Evolutionary conservation across 2,113 vertebrate genomes (phyloP).

Genomic region (Melanotaenia duboulayi): DNA sequence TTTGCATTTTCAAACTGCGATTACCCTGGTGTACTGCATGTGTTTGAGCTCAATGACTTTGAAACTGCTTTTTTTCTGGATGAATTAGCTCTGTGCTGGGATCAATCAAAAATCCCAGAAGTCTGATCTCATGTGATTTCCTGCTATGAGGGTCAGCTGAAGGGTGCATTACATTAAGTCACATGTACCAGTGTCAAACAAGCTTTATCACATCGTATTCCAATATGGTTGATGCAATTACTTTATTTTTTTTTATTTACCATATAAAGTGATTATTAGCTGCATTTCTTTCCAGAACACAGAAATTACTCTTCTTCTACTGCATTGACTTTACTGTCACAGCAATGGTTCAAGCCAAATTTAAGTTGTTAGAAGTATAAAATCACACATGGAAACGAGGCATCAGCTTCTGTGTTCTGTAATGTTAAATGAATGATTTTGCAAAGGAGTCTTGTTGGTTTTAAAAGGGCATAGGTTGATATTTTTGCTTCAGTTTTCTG

Average conservation of each 20-base stretch:
- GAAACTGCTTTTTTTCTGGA: constrained; percentile 45
- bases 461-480: background rate
- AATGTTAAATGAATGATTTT: background rate
- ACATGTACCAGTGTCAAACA: too few species aligned
- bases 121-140: constrained; percentile 34
- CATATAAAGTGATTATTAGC: too few species aligned
- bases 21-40: constrained; percentile 60
- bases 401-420: background rate
- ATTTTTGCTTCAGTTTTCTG: background rate
- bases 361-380: too few species aligned
- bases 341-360: too few species aligned
- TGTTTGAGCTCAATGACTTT: constrained; percentile 55
- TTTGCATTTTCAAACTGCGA: constrained; percentile 68
- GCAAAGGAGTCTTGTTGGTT: background rate
- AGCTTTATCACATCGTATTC: too few species aligned
- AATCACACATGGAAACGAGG: background rate
- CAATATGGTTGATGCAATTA: too few species aligned
- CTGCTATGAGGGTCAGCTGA: constrained; percentile 19
- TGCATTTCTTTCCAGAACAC: too few species aligned
- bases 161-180: constrained; percentile 3
- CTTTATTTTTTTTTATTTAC: too few species aligned
- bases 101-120: constrained; percentile 50
- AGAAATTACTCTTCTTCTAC: too few species aligned
- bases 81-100: constrained; percentile 32
- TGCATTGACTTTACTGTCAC: too few species aligned